Conservation (phyloP, 2,113 vertebrate species). For the Lates calcarifer region DNA sequence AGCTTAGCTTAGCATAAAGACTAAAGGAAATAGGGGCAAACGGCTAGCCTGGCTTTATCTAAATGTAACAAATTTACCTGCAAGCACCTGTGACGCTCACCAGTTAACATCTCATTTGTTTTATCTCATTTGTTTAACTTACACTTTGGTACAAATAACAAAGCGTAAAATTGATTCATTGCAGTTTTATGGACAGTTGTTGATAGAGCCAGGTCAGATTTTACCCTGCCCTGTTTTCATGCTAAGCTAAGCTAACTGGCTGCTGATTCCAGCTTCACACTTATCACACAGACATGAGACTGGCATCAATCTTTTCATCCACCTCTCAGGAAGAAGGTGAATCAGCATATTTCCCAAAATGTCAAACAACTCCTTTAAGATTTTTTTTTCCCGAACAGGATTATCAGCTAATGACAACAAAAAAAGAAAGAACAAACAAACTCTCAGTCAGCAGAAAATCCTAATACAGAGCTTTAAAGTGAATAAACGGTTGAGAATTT, state of each 20-base stretch:
- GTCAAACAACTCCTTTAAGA: not conserved
- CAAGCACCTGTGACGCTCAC: conserved; percentile 4
- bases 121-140: not conserved
- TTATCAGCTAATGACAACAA: not conserved
- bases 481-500: conserved; percentile 3
- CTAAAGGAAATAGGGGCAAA: too few relatives aligned
- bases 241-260: conserved; percentile 14
- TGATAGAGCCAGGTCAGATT: too few relatives aligned
- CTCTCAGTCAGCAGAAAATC: conserved; percentile 13
- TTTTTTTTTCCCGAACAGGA: not conserved
- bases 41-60: not conserved
- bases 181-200: not conserved
- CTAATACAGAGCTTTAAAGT: conserved; percentile 16
- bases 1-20: conserved; percentile 11
- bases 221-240: too few relatives aligned
- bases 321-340: not conserved
- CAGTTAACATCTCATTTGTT: not conserved
- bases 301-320: not conserved
- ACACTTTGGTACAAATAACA: not conserved
- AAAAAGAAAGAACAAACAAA: not conserved
- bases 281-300: not conserved
- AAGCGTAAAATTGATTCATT: not conserved
- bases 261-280: not conserved
- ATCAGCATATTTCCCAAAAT: not conserved
- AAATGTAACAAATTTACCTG: not conserved